Evolutionary conservation across 1,140 invertebrate genomes (phyloP).

Genomic region (Oreohelix idahoensis): DNA sequence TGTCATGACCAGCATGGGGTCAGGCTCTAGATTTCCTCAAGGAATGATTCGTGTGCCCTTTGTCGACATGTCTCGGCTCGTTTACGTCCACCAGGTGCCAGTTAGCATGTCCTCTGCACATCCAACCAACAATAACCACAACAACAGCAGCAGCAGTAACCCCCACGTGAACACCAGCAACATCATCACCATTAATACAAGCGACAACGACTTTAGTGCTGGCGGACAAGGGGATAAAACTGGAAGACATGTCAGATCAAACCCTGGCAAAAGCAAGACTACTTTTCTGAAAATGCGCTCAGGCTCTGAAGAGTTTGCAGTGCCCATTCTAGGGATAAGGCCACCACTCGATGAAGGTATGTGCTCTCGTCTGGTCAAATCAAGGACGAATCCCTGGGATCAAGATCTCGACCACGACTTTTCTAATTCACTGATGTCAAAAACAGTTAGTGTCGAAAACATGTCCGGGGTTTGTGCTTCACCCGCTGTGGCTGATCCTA

Average conservation of each 20-base stretch:
- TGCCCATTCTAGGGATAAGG: constrained; percentile 20
- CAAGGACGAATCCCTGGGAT: constrained; percentile 35
- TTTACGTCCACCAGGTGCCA: constrained; percentile 32
- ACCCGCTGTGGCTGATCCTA: background rate
- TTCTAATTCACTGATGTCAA: constrained; percentile 31
- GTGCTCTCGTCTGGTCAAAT: constrained; percentile 6
- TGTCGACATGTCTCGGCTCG: constrained; percentile 38
- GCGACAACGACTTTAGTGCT: constrained; percentile 35
- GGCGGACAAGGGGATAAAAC: constrained; percentile 19
- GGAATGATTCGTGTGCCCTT: constrained; percentile 36
- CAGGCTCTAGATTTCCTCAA: constrained; percentile 31
- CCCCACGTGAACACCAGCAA: constrained; percentile 40
- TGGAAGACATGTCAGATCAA: background rate
- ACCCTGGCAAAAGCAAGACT: constrained; percentile 3
- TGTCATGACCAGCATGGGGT: constrained; percentile 8
- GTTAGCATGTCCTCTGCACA: constrained; percentile 18
- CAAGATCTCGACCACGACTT: constrained; percentile 39
- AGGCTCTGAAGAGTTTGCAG: constrained; percentile 15
- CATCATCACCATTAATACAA: constrained; percentile 39
- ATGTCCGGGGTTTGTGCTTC: background rate
- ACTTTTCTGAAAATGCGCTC: constrained; percentile 34
- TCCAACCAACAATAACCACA: constrained; percentile 33
- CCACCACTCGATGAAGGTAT: constrained; percentile 2
- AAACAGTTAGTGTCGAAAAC: constrained; percentile 22
- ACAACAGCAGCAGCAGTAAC: constrained; percentile 42